Evolutionary conservation across 2,888 invertebrate genomes (phyloP), one percentile per base, ranked within the genome.

Genomic region (Drosophila lutescens): DNA sequence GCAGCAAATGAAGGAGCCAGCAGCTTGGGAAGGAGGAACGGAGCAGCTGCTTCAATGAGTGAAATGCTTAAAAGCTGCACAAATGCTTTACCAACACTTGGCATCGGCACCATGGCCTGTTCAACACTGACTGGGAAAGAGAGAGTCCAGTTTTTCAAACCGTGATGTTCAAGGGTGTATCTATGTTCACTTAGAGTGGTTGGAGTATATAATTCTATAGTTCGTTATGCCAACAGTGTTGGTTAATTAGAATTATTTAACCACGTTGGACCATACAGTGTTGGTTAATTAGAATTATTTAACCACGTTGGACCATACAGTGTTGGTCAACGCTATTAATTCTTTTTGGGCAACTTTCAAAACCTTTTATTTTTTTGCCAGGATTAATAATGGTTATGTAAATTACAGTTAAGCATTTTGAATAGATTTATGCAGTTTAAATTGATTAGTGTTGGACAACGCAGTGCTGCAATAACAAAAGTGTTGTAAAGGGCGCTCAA

Each of bases 161-260:
- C 40, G 58, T 58, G 57, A 56, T 58, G 58, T 30, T 57, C 54
- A 20, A 57, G 54, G 26, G 36, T 13, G 0, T 2, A 30, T 57
- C 23, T 0, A 9, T 13, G 30, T 2, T 8, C 26, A 13, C 34
- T 50, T 26, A 6, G 1, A 12, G 20, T 6, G 1, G 3, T 1
- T 15, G n/a, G 8, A 38, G 3, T 8, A 8, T n/a, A 38, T 38
- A n/a, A 38, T 38, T 5, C 38, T 7, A n/a, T n/a, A 30, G 30
- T 8, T 30, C 5, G 26, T 4, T 26, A 26, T 26, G 26, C 26
- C 26, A 26, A 6, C 40, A 41, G 15, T 41, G 40, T 41, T 15
- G 17, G 9, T 15, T 4, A 13, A 36, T 36, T 34, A 12, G 34
- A 8, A 7, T 30, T 30, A 30, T 8, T 8, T 30, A 30, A 8